Evolutionary conservation across 2,797 vertebrate genomes (phyloP).

Genomic region (Hypotaenidia okinawae): DNA sequence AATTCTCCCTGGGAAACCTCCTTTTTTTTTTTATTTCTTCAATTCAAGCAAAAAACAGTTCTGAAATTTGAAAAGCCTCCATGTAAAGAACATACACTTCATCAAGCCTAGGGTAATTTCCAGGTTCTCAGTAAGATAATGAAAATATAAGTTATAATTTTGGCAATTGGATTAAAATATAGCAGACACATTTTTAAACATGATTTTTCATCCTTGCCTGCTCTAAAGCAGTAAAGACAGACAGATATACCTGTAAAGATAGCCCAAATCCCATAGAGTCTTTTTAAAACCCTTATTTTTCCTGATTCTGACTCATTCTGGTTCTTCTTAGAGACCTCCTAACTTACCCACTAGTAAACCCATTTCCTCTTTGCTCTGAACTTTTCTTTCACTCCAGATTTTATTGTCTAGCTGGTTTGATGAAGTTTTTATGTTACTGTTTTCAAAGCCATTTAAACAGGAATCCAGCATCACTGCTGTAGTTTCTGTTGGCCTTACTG

Average conservation of each 20-base stretch:
- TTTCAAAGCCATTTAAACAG: neutral
- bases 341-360: neutral
- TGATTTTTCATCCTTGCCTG: neutral
- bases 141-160: neutral
- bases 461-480: neutral
- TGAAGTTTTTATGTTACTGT: neutral
- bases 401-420: neutral
- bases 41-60: neutral
- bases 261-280: neutral
- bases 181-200: neutral
- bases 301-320: neutral
- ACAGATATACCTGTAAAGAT: neutral
- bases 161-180: neutral
- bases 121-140: neutral
- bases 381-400: neutral
- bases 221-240: neutral
- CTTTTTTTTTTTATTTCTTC: neutral
- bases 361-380: neutral
- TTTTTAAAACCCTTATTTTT: neutral
- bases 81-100: neutral
- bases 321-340: neutral
- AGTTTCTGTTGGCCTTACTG: rapidly evolving
- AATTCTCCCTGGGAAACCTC: neutral
- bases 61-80: neutral
- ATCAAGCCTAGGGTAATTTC: neutral